These are phyloP conservation scores for Eupithecia abbreviata DNA, from an alignment of 2,888 invertebrate genomes.

Conservation along the genomic window DNA sequence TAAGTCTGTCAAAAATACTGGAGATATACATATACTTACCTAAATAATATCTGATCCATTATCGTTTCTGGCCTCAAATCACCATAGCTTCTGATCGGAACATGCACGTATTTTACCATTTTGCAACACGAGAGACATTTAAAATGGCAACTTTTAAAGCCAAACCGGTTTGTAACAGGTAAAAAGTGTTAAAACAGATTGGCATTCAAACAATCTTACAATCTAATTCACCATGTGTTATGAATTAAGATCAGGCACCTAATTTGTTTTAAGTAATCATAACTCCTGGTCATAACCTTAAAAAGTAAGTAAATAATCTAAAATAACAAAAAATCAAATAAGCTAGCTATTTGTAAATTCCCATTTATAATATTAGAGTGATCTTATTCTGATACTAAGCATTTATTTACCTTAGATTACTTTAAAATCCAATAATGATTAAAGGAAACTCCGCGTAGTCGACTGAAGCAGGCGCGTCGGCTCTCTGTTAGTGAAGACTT, in stretches of 20 bases:
- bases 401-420: not conserved
- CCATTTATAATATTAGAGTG: no score
- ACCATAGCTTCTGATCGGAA: not conserved
- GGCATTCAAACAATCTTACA: not conserved
- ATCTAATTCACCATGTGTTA: not conserved
- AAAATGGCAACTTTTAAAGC: not conserved
- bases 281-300: not conserved
- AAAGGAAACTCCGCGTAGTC: not conserved
- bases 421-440: not conserved
- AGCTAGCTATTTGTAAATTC: not conserved
- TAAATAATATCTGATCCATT: not conserved
- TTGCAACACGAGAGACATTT: not conserved
- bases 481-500: slow-evolving; percentile 11
- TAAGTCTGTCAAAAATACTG: no score
- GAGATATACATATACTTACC: not conserved
- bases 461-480: not conserved
- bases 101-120: not conserved
- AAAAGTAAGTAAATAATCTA: not conserved
- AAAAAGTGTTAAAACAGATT: not conserved
- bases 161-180: slow-evolving; percentile 4
- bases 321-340: not conserved
- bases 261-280: not conserved
- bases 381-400: not conserved
- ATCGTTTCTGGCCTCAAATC: not conserved
- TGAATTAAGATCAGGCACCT: not conserved